Evolutionary conservation across 1,140 invertebrate genomes (phyloP).

Genomic region (Drosophila ohnishii): DNA sequence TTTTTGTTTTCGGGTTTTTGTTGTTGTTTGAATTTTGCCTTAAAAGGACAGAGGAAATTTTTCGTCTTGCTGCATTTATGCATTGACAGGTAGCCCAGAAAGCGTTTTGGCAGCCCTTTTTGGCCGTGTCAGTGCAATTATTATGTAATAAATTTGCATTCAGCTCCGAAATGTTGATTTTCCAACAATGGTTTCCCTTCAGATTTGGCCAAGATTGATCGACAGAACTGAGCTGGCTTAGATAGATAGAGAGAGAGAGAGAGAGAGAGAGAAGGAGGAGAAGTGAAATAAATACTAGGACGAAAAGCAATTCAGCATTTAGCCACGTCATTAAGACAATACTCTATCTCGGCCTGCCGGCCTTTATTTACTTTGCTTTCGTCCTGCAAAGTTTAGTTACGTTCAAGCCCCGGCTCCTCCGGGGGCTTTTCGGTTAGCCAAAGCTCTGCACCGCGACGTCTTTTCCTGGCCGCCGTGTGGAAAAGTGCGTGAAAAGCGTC

Average conservation of each 20-base stretch:
- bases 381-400: conserved; percentile 1
- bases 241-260: too few species aligned
- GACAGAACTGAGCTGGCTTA: not conserved
- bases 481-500: conserved; percentile 58
- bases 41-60: conserved; percentile 18
- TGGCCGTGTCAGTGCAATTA: conserved; percentile 31
- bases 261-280: not conserved
- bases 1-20: not conserved
- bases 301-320: conserved; percentile 4
- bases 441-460: conserved; percentile 8
- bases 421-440: conserved; percentile 2
- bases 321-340: conserved; percentile 6
- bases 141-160: conserved; percentile 50
- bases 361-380: conserved; percentile 8
- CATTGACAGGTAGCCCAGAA: conserved; percentile 8
- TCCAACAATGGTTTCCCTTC: conserved; percentile 17
- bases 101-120: conserved; percentile 27
- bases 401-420: not conserved
- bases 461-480: conserved; percentile 16
- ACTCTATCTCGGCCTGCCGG: not conserved
- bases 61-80: not conserved
- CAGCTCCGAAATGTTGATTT: conserved; percentile 21
- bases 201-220: conserved; percentile 16
- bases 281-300: not conserved
- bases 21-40: conserved; percentile 3